A percentile compares a stretch with the other conserved stretches of the same genome.
Conservation (phyloP, 2,113 vertebrate species). For the Siniperca chuatsi region DNA sequence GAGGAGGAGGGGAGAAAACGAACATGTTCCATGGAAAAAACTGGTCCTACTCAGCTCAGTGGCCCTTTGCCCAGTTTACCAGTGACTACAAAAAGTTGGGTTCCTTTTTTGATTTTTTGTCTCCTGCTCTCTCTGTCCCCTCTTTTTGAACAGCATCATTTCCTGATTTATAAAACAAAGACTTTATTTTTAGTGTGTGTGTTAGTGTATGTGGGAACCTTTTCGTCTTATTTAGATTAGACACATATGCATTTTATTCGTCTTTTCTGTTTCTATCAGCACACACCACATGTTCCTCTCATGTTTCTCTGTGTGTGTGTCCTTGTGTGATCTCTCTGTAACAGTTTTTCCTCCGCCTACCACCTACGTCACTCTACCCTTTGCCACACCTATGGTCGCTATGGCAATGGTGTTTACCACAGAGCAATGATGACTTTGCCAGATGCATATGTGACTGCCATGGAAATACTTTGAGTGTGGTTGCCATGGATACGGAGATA, state of each 20-base stretch:
- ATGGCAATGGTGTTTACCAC: slow-evolving; percentile 72
- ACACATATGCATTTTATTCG: slow-evolving; percentile 33
- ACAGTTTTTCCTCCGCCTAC: slow-evolving; percentile 36
- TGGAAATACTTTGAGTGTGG: slow-evolving; percentile 63
- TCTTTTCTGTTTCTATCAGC: slow-evolving; percentile 12
- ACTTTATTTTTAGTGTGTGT: slow-evolving; percentile 29
- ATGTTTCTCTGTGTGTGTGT: slow-evolving; percentile 44
- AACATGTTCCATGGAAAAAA: slow-evolving; percentile 74
- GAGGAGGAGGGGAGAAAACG: slow-evolving; percentile 31
- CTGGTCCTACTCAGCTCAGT: slow-evolving; percentile 63
- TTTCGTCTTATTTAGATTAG: slow-evolving; percentile 27
- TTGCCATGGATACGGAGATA: slow-evolving; percentile 66
- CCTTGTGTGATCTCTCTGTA: slow-evolving; percentile 51
- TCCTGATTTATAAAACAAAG: slow-evolving; percentile 51
- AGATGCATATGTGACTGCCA: slow-evolving; percentile 58
- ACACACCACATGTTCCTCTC: slow-evolving; percentile 44
- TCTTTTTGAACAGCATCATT: slow-evolving; percentile 38
- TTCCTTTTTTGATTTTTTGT: slow-evolving; percentile 57
- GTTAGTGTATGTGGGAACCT: not conserved
- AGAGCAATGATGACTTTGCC: slow-evolving; percentile 64
- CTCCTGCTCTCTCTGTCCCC: slow-evolving; percentile 35
- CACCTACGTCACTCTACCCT: slow-evolving; percentile 14
- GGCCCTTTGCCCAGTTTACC: slow-evolving; percentile 54
- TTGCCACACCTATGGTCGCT: slow-evolving; percentile 70
- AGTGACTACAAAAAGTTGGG: slow-evolving; percentile 56